Percentiles rank a stretch among this genome's conserved stretches.
Conservation (phyloP, 2,797 vertebrate species). For the Rhynchonycteris naso region DNA sequence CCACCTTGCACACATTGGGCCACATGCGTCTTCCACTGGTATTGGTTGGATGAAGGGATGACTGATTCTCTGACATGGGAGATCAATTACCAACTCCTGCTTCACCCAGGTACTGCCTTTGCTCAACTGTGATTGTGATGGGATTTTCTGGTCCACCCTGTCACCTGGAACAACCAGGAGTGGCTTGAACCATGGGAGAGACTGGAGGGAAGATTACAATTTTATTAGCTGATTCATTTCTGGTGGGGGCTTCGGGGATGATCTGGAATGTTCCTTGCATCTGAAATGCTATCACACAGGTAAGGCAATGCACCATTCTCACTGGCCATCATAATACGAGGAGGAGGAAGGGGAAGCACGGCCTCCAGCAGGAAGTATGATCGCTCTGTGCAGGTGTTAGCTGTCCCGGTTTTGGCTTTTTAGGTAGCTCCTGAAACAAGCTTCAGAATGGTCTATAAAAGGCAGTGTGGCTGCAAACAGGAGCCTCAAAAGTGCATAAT, state of each 20-base stretch:
- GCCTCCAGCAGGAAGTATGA: fast-evolving
- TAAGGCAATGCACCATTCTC: fast-evolving
- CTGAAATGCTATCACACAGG: background rate
- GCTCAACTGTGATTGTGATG: background rate
- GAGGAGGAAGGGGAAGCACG: fast-evolving
- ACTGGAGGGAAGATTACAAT: background rate
- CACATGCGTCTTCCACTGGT: fast-evolving
- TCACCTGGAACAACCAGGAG: background rate
- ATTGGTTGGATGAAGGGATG: background rate
- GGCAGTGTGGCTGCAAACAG: conserved; percentile 75
- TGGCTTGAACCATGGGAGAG: background rate
- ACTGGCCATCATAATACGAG: fast-evolving
- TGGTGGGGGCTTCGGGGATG: background rate
- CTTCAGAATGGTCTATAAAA: conserved; percentile 44
- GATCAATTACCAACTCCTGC: background rate
- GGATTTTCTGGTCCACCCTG: background rate
- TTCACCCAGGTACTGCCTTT: background rate
- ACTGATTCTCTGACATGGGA: background rate
- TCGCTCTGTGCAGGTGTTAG: background rate
- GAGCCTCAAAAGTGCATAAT: conserved; percentile 59
- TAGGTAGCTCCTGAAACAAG: conserved; percentile 58
- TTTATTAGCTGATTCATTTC: background rate
- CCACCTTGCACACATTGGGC: fast-evolving
- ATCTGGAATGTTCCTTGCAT: background rate
- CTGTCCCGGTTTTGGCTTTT: background rate